Base-by-base conservation (phyloP, 1,140 invertebrate genomes). In the Sycophaga agraensis region DNA sequence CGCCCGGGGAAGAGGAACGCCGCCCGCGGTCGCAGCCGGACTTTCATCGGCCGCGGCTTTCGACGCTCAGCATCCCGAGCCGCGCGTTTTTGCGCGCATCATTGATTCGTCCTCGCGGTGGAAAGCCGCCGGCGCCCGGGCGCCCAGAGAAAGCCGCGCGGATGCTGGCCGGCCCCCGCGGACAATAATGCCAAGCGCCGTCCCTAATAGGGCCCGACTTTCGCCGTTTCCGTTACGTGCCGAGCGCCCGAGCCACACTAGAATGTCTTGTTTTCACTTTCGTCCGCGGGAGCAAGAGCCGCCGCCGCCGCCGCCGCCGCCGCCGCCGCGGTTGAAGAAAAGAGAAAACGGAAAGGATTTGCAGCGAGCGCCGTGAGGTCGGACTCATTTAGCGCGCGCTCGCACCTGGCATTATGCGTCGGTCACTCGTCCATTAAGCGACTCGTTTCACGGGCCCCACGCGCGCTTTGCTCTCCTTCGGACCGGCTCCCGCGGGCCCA, bases 121-220 rank as follows among this genome's bases (percentile, higher is more conserved):
- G 67, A 66, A 68, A 68, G 67, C 65, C 2, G n/a, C 40, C 8
- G 1, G 40, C 16, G 40, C 4, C n/a, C 40, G 40, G 14, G 7
- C n/a, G 40, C 4, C 4, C 40, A 1, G 14, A 4, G 17, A 2
- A 14, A 16, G 19, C 7, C 40, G n/a, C n/a, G 14, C 6, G 17
- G 8, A 5, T 19, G 14, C 7, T 16, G 14, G 14, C 2, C 40
- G 16, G 14, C 40, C 16, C 7, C 40, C 40, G 4, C 16, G 14
- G 14, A n/a, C 62, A 64, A 67, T 59, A 64, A n/a, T n/a, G n/a
- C 59, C 53, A n/a, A n/a, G 21, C 35, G 7, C 53, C 48, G 61
- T 67, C 67, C 69, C 69, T 70, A 70, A 67, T 70, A 70, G 69
- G 67, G 67, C 69, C 14, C 14, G 61, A 67, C 69, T 68, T 70